These are phyloP conservation scores for Drosophila ercepeae DNA, from an alignment of 1,140 invertebrate species.

Conservation along the genomic window DNA sequence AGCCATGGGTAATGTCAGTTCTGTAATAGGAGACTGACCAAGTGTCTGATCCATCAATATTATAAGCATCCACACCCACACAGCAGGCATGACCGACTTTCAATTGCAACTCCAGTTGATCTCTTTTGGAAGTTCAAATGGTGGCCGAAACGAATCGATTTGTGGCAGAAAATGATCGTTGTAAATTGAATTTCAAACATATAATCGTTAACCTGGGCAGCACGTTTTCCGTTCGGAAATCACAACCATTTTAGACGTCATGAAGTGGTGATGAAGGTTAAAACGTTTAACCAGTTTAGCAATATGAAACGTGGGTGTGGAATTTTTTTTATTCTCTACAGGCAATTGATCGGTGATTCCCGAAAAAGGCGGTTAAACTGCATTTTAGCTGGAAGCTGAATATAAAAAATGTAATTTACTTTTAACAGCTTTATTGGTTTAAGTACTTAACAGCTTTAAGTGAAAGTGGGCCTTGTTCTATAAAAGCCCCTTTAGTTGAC, in stretches of 20 bases:
- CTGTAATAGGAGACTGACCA: neutral
- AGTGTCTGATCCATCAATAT: slow-evolving; percentile 19
- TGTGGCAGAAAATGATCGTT: slow-evolving; percentile 45
- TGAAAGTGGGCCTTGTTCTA: too few relatives aligned
- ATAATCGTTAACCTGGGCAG: slow-evolving; percentile 45
- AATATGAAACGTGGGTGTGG: slow-evolving; percentile 30
- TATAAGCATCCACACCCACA: slow-evolving; percentile 48
- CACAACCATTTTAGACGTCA: slow-evolving; percentile 23
- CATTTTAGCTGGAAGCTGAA: slow-evolving; percentile 1
- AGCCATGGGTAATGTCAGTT: neutral
- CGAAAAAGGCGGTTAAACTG: slow-evolving; percentile 15
- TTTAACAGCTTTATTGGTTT: slow-evolving; percentile 20
- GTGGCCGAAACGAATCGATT: slow-evolving; percentile 49
- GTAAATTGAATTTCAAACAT: slow-evolving; percentile 57
- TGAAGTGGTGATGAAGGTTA: slow-evolving; percentile 26
- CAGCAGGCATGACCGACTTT: slow-evolving; percentile 40
- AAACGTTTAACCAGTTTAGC: slow-evolving; percentile 25
- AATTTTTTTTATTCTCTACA: slow-evolving; percentile 18
- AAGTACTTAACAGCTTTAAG: neutral
- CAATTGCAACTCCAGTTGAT: slow-evolving; percentile 19
- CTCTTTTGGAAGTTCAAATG: slow-evolving; percentile 18
- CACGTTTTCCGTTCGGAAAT: slow-evolving; percentile 27
- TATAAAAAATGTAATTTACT: neutral
- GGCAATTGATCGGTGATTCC: slow-evolving; percentile 13
- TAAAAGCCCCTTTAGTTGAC: slow-evolving; percentile 8